phyloP scores from a whole-genome alignment of 2,888 invertebrate species.

The Micropterix aruncella region DNA sequence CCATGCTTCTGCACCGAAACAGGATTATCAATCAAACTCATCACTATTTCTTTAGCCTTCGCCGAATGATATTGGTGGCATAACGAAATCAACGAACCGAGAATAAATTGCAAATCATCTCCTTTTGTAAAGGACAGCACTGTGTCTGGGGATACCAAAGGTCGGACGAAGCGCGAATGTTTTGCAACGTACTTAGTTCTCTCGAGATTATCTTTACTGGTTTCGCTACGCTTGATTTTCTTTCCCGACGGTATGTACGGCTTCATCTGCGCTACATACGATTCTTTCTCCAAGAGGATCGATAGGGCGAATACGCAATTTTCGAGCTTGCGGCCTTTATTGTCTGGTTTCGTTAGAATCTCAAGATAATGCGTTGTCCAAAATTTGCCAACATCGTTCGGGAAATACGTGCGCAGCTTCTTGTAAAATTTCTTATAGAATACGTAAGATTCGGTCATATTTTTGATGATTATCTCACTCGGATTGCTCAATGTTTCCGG shows the following conservation, averaged over 20 bases:
- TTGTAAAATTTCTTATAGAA: not conserved
- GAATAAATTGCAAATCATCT: not conserved
- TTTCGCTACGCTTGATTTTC: not conserved
- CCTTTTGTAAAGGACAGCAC: not conserved
- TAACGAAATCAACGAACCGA: not conserved
- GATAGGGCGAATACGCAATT: too few species aligned
- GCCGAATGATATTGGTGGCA: not conserved
- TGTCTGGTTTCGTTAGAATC: not conserved
- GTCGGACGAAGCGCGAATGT: not conserved
- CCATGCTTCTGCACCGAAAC: not conserved
- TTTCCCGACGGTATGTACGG: not conserved
- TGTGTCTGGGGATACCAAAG: not conserved
- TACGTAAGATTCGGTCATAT: not conserved
- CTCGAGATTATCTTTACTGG: not conserved
- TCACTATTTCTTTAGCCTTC: not conserved
- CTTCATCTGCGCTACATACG: too few species aligned
- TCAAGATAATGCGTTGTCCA: not conserved
- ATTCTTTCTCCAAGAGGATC: too few species aligned
- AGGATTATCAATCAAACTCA: not conserved
- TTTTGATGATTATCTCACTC: not conserved
- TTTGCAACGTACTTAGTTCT: not conserved
- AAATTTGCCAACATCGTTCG: not conserved
- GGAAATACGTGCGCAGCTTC: not conserved
- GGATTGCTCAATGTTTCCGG: not conserved
- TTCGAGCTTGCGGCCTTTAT: too few species aligned